These are phyloP conservation scores for Caenorhabditis sulstoni DNA, from an alignment of 2,888 invertebrate genomes.

Conservation along the genomic window DNA sequence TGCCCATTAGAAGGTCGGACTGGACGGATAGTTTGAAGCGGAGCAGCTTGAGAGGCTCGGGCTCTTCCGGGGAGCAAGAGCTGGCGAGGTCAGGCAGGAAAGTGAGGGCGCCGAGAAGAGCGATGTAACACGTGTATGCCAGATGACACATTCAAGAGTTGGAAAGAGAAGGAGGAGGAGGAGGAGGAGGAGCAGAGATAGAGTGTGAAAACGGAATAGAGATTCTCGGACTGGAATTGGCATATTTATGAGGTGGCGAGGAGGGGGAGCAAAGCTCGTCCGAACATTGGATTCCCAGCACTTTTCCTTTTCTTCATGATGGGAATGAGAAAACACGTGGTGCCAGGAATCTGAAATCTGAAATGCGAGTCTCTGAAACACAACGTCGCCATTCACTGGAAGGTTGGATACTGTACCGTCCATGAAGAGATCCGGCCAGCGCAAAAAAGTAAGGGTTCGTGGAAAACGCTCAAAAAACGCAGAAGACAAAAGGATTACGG, in stretches of 20 bases:
- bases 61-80: neutral
- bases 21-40: constrained; percentile 51
- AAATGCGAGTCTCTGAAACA: too few relatives aligned
- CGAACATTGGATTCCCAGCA: too few relatives aligned
- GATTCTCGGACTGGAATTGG: constrained; percentile 31
- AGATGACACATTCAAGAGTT: constrained; percentile 40
- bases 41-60: constrained; percentile 36
- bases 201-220: too few relatives aligned
- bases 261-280: too few relatives aligned
- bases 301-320: neutral
- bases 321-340: too few relatives aligned
- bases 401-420: too few relatives aligned
- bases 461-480: too few relatives aligned
- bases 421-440: too few relatives aligned
- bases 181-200: constrained; percentile 8
- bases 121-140: constrained; percentile 44
- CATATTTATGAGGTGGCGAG: constrained; percentile 38
- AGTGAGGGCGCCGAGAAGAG: neutral
- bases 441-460: too few relatives aligned
- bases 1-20: constrained; percentile 56
- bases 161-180: neutral
- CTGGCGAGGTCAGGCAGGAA: neutral
- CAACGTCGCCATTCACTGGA: too few relatives aligned
- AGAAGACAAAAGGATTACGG: too few relatives aligned
- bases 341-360: too few relatives aligned